Conservation (phyloP, 1,140 invertebrate genomes). For the Phortica variegata region DNA sequence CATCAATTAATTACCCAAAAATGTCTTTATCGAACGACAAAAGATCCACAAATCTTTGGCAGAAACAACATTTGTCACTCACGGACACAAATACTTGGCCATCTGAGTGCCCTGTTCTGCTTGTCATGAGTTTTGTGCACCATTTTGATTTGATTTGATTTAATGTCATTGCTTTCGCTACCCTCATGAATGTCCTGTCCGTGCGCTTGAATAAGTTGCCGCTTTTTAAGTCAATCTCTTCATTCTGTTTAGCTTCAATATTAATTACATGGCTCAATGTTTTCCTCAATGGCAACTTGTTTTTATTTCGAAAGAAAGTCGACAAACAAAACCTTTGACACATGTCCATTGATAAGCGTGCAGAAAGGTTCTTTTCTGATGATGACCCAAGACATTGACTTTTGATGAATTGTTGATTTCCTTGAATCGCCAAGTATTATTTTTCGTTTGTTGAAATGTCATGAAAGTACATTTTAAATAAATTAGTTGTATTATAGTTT, state of each 20-base stretch:
- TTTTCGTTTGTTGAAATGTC: constrained; percentile 45
- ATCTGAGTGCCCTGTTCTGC: constrained; percentile 47
- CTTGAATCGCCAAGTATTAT: no score
- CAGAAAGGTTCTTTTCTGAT: neutral
- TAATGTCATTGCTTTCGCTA: constrained; percentile 7
- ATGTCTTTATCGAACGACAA: no score
- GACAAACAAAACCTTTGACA: neutral
- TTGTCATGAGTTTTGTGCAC: constrained; percentile 33
- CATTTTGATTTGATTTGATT: constrained; percentile 24
- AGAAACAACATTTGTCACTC: no score
- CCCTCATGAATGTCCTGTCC: neutral
- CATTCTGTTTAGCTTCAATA: constrained; percentile 28
- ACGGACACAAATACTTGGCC: constrained; percentile 31
- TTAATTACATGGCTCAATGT: constrained; percentile 39
- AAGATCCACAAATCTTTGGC: no score
- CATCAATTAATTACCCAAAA: no score
- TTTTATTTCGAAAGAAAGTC: neutral
- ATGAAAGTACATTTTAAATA: constrained; percentile 54
- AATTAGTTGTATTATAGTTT: constrained; percentile 49
- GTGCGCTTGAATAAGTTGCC: neutral
- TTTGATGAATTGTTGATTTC: constrained; percentile 50
- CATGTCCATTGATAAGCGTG: neutral
- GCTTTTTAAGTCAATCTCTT: constrained; percentile 5
- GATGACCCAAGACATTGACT: constrained; percentile 45
- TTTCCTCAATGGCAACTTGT: neutral